These are phyloP conservation scores for Bombylius major DNA, from an alignment of 2,888 invertebrate genomes.

Conservation along the genomic window DNA sequence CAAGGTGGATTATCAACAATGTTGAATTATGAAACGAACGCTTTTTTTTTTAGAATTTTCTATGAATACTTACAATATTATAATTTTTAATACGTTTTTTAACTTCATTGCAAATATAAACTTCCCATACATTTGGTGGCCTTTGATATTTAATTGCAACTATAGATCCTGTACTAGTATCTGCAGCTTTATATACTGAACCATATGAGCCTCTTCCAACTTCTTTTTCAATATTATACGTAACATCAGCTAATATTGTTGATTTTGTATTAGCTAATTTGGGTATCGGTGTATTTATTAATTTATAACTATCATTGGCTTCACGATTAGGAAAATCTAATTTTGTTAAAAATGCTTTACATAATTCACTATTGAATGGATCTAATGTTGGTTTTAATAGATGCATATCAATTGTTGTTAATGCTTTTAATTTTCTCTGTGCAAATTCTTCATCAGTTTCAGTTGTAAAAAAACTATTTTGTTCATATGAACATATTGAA, in stretches of 20 bases:
- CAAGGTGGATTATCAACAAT: no score
- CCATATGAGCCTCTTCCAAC: conserved; percentile 79
- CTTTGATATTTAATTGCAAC: conserved; percentile 80
- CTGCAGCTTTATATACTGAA: conserved; percentile 51
- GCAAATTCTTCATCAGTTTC: conserved; percentile 32
- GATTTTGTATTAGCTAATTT: conserved; percentile 44
- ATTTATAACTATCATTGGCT: conserved; percentile 44
- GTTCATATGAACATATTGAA: conserved; percentile 34
- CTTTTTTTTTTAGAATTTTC: neutral
- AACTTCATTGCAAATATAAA: conserved; percentile 79
- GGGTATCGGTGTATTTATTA: conserved; percentile 45
- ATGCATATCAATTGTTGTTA: conserved; percentile 31
- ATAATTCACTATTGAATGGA: conserved; percentile 68
- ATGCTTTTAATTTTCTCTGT: conserved; percentile 31
- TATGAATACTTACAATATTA: conserved; percentile 37
- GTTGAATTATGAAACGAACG: neutral
- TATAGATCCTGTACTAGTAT: conserved; percentile 27
- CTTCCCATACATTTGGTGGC: conserved; percentile 87
- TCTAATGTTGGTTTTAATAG: conserved; percentile 44
- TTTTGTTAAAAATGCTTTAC: conserved; percentile 56
- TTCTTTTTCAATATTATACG: conserved; percentile 56
- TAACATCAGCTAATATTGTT: conserved; percentile 43
- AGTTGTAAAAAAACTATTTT: conserved; percentile 35
- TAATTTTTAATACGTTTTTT: conserved; percentile 52
- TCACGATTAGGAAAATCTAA: conserved; percentile 56